phyloP scores from a whole-genome alignment of 2,113 vertebrate genomes.

The Syngnathus typhle region DNA sequence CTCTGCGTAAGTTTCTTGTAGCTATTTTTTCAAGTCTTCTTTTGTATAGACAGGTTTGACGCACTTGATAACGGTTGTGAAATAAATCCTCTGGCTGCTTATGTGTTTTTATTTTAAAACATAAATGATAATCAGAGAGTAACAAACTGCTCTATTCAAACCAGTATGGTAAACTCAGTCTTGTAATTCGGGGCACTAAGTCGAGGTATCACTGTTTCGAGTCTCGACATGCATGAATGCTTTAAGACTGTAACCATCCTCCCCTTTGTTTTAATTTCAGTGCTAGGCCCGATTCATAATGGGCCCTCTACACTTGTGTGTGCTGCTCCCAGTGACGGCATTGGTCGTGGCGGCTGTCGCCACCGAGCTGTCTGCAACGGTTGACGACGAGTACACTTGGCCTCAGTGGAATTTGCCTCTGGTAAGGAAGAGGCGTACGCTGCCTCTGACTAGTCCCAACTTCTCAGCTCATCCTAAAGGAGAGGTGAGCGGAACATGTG shows the following conservation, averaged over 20 bases:
- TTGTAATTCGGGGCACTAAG: too few relatives aligned
- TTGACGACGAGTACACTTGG: slow-evolving; percentile 81
- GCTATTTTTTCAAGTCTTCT: too few relatives aligned
- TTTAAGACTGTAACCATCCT: background rate
- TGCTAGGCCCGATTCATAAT: slow-evolving; percentile 72
- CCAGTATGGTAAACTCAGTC: too few relatives aligned
- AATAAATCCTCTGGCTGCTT: too few relatives aligned
- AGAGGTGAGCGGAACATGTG: slow-evolving; percentile 75
- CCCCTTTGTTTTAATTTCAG: slow-evolving; percentile 52
- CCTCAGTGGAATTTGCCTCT: slow-evolving; percentile 80
- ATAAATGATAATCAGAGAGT: too few relatives aligned
- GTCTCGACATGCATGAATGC: background rate
- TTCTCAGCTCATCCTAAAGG: slow-evolving; percentile 74
- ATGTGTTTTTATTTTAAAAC: too few relatives aligned
- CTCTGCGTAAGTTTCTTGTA: too few relatives aligned
- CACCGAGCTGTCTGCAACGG: slow-evolving; percentile 52
- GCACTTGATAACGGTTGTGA: too few relatives aligned
- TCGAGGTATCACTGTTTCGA: too few relatives aligned
- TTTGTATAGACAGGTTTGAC: too few relatives aligned
- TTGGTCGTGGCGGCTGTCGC: slow-evolving; percentile 62
- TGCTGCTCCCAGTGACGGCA: slow-evolving; percentile 69
- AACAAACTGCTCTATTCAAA: too few relatives aligned
- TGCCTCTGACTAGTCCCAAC: slow-evolving; percentile 75
- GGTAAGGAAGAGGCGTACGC: slow-evolving; percentile 77
- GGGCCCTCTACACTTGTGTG: slow-evolving; percentile 72